Conservation (phyloP, 2,113 vertebrate genomes). For the Neogale vison region DNA sequence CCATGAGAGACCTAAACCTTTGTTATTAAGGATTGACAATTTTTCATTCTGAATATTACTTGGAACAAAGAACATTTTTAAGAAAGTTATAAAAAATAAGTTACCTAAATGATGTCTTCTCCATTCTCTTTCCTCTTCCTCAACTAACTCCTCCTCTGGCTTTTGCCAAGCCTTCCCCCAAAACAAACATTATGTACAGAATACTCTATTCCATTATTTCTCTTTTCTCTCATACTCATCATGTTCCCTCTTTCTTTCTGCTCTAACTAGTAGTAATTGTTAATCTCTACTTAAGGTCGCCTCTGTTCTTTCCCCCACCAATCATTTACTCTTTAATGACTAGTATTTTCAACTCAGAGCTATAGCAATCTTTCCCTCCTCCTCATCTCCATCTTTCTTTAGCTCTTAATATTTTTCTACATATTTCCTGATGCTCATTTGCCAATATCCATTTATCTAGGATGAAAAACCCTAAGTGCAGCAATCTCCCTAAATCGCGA, state of each 20-base stretch:
- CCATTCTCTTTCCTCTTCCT: not conserved
- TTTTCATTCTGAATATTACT: not conserved
- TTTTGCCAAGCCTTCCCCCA: not conserved
- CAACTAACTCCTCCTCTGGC: not conserved
- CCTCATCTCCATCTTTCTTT: not conserved
- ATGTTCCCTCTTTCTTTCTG: not conserved
- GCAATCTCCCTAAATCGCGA: not conserved
- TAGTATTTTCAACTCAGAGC: not conserved
- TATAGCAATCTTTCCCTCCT: not conserved
- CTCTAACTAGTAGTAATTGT: not conserved
- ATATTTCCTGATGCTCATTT: not conserved
- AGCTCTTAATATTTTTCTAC: not conserved
- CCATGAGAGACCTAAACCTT: not conserved
- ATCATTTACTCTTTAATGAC: not conserved
- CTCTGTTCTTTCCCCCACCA: not conserved
- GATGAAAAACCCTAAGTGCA: not conserved
- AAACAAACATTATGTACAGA: not conserved
- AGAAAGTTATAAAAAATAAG: not conserved
- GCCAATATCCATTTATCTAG: not conserved
- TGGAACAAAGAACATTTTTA: not conserved
- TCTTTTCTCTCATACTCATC: not conserved
- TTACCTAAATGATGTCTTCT: not conserved
- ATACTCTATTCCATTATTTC: accelerated
- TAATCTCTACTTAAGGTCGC: not conserved
- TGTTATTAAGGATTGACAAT: not conserved